Conservation (phyloP, 2,888 invertebrate species). For the Phoenoteleia sp. region DNA sequence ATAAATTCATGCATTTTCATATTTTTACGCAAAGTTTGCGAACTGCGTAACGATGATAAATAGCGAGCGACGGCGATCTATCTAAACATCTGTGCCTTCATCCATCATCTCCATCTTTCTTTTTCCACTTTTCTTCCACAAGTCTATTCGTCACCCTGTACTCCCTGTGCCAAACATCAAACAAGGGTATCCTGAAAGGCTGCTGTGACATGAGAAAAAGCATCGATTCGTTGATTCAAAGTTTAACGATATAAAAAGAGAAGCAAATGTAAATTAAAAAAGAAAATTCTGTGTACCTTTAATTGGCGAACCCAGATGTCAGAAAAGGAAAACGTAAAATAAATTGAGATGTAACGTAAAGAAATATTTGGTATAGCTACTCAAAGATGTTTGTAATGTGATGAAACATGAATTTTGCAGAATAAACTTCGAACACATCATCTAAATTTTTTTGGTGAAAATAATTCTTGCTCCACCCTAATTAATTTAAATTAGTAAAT, state of each 20-base stretch:
- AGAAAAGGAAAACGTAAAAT: background rate
- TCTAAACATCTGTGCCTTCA: conserved; percentile 71
- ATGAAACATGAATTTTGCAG: too few relatives aligned
- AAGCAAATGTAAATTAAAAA: conserved; percentile 6
- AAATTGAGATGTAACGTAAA: background rate
- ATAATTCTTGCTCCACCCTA: too few relatives aligned
- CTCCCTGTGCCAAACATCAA: conserved; percentile 58
- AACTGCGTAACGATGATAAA: conserved; percentile 66
- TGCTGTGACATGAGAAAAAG: conserved; percentile 13
- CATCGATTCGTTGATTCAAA: conserved; percentile 28
- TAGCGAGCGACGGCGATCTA: conserved; percentile 59
- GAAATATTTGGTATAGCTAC: too few relatives aligned
- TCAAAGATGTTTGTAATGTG: too few relatives aligned
- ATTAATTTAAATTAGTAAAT: too few relatives aligned
- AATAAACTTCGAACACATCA: too few relatives aligned
- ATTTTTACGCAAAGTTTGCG: conserved; percentile 52
- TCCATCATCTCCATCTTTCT: conserved; percentile 61
- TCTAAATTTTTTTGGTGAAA: too few relatives aligned
- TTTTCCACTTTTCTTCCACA: conserved; percentile 57
- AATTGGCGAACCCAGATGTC: conserved; percentile 1
- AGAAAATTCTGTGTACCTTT: conserved; percentile 18
- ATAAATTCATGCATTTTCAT: conserved; percentile 61
- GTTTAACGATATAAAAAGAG: background rate
- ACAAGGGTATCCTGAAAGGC: conserved; percentile 31
- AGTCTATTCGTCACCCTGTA: conserved; percentile 62